Conservation (phyloP, 2,888 invertebrate genomes). For the Cecidostiba fungosa region DNA sequence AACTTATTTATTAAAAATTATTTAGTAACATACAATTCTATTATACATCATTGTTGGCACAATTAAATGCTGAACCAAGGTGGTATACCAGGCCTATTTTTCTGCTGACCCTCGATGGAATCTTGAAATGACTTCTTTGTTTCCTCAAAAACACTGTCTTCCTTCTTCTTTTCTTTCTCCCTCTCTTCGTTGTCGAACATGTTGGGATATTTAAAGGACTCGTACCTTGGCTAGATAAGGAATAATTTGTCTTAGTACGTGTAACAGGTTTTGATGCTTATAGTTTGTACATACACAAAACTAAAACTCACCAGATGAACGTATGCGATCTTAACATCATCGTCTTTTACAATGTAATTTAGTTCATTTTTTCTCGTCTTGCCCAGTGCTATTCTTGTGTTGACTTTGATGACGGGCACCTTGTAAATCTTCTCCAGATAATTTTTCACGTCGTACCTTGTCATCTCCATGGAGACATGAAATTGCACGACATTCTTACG, state of each 20-base stretch:
- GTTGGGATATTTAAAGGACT: conserved; percentile 89
- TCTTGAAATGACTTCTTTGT: conserved; percentile 83
- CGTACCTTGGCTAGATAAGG: conserved; percentile 82
- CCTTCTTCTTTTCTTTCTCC: conserved; percentile 82
- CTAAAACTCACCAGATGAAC: conserved; percentile 86
- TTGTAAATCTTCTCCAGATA: conserved; percentile 98
- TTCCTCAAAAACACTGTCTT: conserved; percentile 83
- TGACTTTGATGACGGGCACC: conserved; percentile 89
- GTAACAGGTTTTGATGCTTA: background rate
- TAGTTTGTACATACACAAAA: background rate
- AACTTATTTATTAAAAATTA: conserved; percentile 21
- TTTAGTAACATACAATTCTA: background rate
- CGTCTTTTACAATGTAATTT: conserved; percentile 89
- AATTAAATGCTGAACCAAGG: conserved; percentile 86
- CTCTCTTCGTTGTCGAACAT: conserved; percentile 82
- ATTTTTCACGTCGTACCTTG: conserved; percentile 92
- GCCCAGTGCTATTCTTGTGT: conserved; percentile 88
- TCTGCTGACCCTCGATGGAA: conserved; percentile 84
- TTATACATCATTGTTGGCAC: conserved; percentile 8
- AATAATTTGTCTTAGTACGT: background rate
- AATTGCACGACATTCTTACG: conserved; percentile 93
- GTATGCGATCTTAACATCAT: conserved; percentile 91
- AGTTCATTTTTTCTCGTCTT: conserved; percentile 83
- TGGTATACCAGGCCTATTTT: conserved; percentile 87
- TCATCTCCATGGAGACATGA: conserved; percentile 97